Conservation (phyloP, 2,113 vertebrate genomes). For the Chrysochloris asiatica region DNA sequence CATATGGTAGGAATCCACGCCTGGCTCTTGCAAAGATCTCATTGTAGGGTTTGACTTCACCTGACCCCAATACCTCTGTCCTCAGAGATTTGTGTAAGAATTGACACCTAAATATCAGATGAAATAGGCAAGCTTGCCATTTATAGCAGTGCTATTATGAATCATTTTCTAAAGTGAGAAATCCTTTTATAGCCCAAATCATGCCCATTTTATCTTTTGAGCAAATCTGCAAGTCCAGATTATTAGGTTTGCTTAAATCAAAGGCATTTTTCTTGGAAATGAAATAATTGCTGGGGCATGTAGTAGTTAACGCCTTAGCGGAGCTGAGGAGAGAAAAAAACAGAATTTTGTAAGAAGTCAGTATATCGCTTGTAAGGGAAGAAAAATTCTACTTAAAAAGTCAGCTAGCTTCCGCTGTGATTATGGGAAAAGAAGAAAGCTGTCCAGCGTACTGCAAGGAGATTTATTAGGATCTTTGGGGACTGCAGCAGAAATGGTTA, state of each 20-base stretch:
- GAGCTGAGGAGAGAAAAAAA: background rate
- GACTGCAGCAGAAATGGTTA: conserved; percentile 5
- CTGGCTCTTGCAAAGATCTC: conserved; percentile 44
- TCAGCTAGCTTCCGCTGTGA: conserved; percentile 21
- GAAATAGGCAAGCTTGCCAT: conserved; percentile 52
- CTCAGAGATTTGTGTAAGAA: conserved; percentile 62
- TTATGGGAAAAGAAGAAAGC: background rate
- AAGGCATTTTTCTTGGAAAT: conserved; percentile 65
- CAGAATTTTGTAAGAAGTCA: conserved; percentile 41
- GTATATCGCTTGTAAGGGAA: conserved; percentile 31
- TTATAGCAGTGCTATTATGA: conserved; percentile 61
- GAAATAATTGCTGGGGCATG: conserved; percentile 42
- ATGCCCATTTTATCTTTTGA: conserved; percentile 64
- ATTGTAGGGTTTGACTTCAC: conserved; percentile 15
- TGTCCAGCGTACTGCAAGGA: background rate
- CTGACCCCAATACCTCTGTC: conserved; percentile 41
- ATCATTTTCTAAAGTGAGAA: conserved; percentile 67
- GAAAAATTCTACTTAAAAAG: conserved; percentile 41
- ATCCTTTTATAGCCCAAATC: conserved; percentile 55
- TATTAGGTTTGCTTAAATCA: conserved; percentile 63
- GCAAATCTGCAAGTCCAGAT: conserved; percentile 51
- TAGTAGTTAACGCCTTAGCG: conserved; percentile 26
- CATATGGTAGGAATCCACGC: background rate
- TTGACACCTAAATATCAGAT: conserved; percentile 58
- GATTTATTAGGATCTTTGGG: conserved; percentile 50